Base-by-base conservation (phyloP, 2,797 vertebrate genomes). In the Xerus rutilus region DNA sequence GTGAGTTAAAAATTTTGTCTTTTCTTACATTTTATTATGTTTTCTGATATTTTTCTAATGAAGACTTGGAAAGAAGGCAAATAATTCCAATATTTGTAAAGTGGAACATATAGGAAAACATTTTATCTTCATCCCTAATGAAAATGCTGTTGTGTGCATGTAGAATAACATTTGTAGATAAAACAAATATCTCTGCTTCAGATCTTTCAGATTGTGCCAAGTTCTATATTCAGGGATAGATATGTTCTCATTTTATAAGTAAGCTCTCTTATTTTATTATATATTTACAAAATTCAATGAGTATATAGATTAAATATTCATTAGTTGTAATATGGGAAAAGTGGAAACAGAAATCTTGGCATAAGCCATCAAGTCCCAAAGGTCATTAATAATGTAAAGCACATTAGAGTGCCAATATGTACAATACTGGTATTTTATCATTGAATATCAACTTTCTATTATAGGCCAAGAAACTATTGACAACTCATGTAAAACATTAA, bases 271-370 rank as follows among this genome's bases (percentile, higher is more conserved):
- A 86, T 35, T 89, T 3, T 35, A 39, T 70, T 23, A 81, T 70
- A 54, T 64, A 81, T 64, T 89, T 64, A 70, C 18, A 77, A 72
- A 94, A 89, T 78, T 89, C 54, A 95, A 23, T 57, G 49, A 76
- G 30, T 35, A 28, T 23, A 59, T 9, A 43, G 8, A 12, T 82
- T 94, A 74, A 69, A 64, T 70, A 82, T 70, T 59, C 5, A 72
- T 45, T 86, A 77, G 28, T 2, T 92, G 12, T 47, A 62, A 74
- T 28, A 47, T 65, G 1, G 12, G 47, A 67, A 92, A 92, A 67
- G 18, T 52, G 7, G 32, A 82, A 89, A 30, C 23, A 91, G 30
- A 77, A 92, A 49, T 69, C 39, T 91, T 79, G 17, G 32, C 45
- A 54, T 64, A 95, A 92, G 59, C 13, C 35, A 72, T 86, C 20